These are phyloP conservation scores for Steinernema scapterisci DNA, from an alignment of 2,888 invertebrate genomes.

Conservation along the genomic window DNA sequence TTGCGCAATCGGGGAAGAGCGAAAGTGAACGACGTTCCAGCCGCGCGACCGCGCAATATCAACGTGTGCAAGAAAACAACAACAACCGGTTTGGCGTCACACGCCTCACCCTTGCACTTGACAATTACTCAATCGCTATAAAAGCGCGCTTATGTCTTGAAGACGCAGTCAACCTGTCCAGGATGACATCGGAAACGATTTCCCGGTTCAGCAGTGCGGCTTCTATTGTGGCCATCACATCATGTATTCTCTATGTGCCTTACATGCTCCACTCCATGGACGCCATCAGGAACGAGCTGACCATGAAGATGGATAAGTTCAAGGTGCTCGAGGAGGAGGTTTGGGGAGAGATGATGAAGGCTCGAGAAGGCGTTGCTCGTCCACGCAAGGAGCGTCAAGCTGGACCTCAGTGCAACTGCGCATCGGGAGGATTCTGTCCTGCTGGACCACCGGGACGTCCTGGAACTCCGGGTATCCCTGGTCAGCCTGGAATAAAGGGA, in stretches of 20 bases:
- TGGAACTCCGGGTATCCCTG: slow-evolving; percentile 6
- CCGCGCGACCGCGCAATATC: background rate
- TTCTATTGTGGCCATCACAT: background rate
- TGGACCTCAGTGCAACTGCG: slow-evolving; percentile 25
- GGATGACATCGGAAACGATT: slow-evolving; percentile 4
- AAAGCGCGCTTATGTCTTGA: too few relatives aligned
- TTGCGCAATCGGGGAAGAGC: slow-evolving; percentile 3
- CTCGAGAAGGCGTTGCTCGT: background rate
- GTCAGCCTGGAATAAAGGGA: background rate
- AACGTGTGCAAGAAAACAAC: background rate
- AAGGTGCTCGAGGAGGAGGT: slow-evolving; percentile 25
- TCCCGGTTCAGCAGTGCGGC: slow-evolving; percentile 8
- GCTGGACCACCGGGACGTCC: slow-evolving; percentile 9
- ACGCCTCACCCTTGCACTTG: background rate
- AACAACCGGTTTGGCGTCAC: slow-evolving; percentile 9
- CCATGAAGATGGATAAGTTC: slow-evolving; percentile 20
- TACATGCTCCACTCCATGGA: slow-evolving; percentile 7
- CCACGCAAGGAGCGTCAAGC: slow-evolving; percentile 28
- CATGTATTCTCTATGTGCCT: slow-evolving; percentile 8
- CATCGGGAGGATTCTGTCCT: background rate
- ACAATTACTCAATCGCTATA: background rate
- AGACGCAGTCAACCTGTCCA: background rate
- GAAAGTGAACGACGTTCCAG: slow-evolving; percentile 29
- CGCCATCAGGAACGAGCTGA: background rate
- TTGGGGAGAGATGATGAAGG: slow-evolving; percentile 19